Conservation (phyloP, 2,113 vertebrate species). For the Oostethus manadensis region DNA sequence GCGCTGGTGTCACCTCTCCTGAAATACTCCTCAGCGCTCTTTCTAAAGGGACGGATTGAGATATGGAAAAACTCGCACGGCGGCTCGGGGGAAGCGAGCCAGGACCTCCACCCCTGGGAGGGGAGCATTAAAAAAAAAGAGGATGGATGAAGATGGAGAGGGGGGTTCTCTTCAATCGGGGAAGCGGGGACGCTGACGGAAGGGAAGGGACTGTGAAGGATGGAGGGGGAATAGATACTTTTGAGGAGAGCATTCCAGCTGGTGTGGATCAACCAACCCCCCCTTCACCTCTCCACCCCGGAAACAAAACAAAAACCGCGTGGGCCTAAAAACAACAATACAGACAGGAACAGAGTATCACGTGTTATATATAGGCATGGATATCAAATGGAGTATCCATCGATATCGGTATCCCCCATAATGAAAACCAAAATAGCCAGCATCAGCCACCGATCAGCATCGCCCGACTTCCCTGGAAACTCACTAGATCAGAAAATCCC, state of each 20-base stretch:
- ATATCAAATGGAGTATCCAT: too few species aligned
- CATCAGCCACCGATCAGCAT: too few species aligned
- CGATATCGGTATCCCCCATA: too few species aligned
- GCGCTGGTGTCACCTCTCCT: conserved; percentile 32
- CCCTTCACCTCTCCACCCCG: conserved; percentile 26
- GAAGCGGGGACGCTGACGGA: conserved; percentile 52
- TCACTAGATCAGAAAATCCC: too few species aligned
- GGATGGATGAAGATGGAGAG: conserved; percentile 53
- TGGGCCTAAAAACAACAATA: too few species aligned
- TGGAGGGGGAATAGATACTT: conserved; percentile 45
- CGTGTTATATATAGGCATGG: too few species aligned
- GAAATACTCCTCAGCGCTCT: conserved; percentile 28
- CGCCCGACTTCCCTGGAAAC: too few species aligned
- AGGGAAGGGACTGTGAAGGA: conserved; percentile 60
- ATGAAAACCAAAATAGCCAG: too few species aligned
- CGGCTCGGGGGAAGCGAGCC: conserved; percentile 53
- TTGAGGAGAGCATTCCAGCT: conserved; percentile 42
- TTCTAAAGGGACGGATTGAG: conserved; percentile 37
- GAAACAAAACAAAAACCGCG: not conserved
- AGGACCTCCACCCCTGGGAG: conserved; percentile 44
- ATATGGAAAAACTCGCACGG: conserved; percentile 50
- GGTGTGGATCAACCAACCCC: conserved; percentile 45
- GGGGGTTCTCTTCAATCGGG: conserved; percentile 52
- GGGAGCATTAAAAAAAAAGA: conserved; percentile 26
- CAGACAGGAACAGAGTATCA: too few species aligned